A percentile compares a stretch with the other conserved stretches of the same genome.
Conservation (phyloP, 2,797 vertebrate species). For the Ptychadena robeensis region DNA sequence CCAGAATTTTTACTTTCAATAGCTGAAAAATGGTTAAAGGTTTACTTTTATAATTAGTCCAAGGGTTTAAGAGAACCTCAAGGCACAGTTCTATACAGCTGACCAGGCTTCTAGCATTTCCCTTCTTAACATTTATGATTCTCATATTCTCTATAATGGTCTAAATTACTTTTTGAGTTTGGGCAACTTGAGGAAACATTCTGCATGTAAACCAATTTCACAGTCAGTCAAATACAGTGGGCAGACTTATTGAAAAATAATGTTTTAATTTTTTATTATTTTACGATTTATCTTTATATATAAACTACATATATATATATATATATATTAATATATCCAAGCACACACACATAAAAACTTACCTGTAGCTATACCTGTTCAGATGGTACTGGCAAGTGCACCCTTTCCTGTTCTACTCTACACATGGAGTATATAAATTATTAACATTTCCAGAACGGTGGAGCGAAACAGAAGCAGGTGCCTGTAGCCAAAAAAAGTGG, state of each 20-base stretch:
- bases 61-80: no score
- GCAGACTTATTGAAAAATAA: no score
- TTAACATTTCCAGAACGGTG: constrained; percentile 17
- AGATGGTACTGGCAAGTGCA: background rate
- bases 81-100: no score
- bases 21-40: no score
- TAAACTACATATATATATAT: no score
- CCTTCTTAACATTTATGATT: no score
- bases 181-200: background rate
- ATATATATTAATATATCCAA: no score
- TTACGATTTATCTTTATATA: no score
- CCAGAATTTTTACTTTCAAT: no score
- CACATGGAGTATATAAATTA: constrained; percentile 38
- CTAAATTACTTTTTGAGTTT: background rate
- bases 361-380: constrained; percentile 1
- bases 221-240: background rate
- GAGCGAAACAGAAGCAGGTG: background rate
- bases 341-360: background rate
- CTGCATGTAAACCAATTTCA: background rate
- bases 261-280: no score
- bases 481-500: background rate
- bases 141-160: background rate
- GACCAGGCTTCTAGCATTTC: no score
- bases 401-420: constrained; percentile 13
- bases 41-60: no score